Conservation (phyloP, 2,888 invertebrate species). For the Acronicta aceris region DNA sequence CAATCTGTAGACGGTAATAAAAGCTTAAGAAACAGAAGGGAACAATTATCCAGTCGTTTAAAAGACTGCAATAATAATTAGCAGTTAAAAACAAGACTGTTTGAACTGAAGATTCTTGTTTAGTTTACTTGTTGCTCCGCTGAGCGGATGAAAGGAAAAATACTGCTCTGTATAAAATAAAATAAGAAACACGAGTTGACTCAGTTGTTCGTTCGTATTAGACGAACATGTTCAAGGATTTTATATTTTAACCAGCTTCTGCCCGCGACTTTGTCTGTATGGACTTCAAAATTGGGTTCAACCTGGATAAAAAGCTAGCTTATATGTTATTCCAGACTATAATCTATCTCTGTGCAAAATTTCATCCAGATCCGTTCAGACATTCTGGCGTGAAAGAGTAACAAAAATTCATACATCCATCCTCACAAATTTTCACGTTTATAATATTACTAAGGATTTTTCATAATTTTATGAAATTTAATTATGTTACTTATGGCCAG, state of each 20-base stretch:
- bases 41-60: conserved; percentile 38
- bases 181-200: neutral
- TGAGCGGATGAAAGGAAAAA: neutral
- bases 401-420: too few species aligned
- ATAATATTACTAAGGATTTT: too few species aligned
- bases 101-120: conserved; percentile 10
- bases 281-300: too few species aligned
- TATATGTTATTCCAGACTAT: too few species aligned
- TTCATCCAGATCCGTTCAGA: too few species aligned
- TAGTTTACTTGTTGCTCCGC: conserved; percentile 30
- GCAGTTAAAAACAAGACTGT: conserved; percentile 15
- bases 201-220: neutral
- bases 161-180: neutral
- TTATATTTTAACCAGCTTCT: neutral
- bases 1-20: conserved; percentile 30
- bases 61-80: conserved; percentile 40
- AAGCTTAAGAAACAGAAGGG: conserved; percentile 32
- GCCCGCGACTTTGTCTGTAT: too few species aligned
- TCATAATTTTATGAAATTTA: too few species aligned
- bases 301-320: too few species aligned
- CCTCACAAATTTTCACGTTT: too few species aligned
- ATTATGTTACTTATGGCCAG: too few species aligned
- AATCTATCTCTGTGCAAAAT: too few species aligned
- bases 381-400: too few species aligned
- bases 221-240: neutral